Evolutionary conservation across 2,797 vertebrate genomes (phyloP).

Genomic region (Phaenicophaeus curvirostris): DNA sequence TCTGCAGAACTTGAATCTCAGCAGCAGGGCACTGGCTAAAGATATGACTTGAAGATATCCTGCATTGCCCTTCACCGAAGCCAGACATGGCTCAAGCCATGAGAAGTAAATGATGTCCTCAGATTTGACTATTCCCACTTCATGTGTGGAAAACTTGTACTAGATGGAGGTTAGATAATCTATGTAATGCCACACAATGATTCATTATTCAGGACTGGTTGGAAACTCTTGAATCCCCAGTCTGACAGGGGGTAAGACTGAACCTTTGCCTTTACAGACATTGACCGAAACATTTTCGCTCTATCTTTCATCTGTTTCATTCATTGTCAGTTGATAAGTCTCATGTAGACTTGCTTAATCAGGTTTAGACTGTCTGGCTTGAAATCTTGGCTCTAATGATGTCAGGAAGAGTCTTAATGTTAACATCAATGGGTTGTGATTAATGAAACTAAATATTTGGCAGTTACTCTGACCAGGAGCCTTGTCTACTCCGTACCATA

Average conservation of each 20-base stretch:
- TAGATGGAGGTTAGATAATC: not conserved
- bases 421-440: not conserved
- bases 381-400: not conserved
- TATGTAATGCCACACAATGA: not conserved
- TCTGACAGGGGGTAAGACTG: not conserved
- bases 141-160: not conserved
- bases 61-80: not conserved
- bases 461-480: not conserved
- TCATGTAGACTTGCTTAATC: not conserved
- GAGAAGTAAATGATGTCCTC: not conserved
- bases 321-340: not conserved
- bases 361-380: not conserved
- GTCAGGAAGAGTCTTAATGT: not conserved
- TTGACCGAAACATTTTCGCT: not conserved
- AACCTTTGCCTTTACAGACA: not conserved
- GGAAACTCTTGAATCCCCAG: not conserved
- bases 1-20: not conserved
- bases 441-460: not conserved
- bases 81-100: not conserved
- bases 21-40: not conserved
- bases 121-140: not conserved
- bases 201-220: not conserved
- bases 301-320: not conserved
- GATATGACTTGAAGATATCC: not conserved
- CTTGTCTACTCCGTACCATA: not conserved